These are phyloP conservation scores for Yponomeuta plumbellus DNA, from an alignment of 2,888 invertebrate genomes.

Conservation along the genomic window DNA sequence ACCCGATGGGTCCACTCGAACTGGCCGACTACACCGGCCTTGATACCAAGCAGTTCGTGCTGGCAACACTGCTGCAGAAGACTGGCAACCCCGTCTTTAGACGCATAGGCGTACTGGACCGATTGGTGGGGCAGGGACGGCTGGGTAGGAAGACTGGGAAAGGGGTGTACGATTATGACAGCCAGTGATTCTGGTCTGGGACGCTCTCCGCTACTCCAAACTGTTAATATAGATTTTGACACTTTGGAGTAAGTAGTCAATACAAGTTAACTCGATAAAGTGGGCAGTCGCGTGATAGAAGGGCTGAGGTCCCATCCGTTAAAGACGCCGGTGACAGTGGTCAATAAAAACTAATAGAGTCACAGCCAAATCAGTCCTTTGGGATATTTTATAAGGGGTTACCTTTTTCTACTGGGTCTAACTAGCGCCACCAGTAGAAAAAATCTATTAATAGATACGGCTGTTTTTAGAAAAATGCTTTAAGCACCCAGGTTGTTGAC, in stretches of 20 bases:
- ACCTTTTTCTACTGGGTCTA: too few species aligned
- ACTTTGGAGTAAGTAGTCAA: too few species aligned
- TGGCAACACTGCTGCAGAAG: conserved; percentile 82
- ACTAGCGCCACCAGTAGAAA: too few species aligned
- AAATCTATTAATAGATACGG: too few species aligned
- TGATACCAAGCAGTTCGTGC: conserved; percentile 83
- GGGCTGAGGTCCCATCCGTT: neutral
- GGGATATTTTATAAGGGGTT: too few species aligned
- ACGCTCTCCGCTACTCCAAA: too few species aligned
- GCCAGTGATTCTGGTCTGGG: neutral
- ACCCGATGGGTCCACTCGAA: conserved; percentile 94
- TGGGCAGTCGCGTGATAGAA: too few species aligned
- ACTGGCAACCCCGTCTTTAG: conserved; percentile 56
- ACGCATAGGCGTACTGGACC: conserved; percentile 77
- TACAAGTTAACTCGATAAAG: too few species aligned
- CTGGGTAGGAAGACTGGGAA: conserved; percentile 86
- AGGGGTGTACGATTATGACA: conserved; percentile 84
- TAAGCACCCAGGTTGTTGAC: too few species aligned
- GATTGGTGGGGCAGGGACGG: conserved; percentile 84
- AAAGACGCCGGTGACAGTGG: neutral
- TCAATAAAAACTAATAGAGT: neutral
- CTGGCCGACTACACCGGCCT: conserved; percentile 89
- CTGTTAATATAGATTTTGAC: too few species aligned
- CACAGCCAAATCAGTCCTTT: neutral
- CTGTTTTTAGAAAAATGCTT: too few species aligned